Base-by-base conservation (phyloP, 2,797 vertebrate species). In the Peromyscus eremicus region DNA sequence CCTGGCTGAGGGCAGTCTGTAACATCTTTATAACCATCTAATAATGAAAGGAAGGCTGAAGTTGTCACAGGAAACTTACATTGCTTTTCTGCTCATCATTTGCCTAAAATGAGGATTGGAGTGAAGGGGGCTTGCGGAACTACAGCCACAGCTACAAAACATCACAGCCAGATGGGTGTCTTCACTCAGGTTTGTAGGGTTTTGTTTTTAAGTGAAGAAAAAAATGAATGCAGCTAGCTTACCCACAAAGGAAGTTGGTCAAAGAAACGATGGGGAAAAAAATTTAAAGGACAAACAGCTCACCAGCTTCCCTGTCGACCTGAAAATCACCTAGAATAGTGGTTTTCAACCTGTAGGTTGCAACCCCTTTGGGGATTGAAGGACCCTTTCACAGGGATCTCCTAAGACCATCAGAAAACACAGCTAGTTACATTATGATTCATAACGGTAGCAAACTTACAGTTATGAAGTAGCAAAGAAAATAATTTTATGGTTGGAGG, bases 251-350 rank as follows among this genome's bases (percentile, higher is more conserved):
- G 84, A 83, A 76, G 37, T 19, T 90, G 70, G 55, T 73, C 46
- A 87, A 75, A 49, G 14, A 83, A 81, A 82, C 32, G 29, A 17
- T 21, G 14, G 84, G 23, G 6, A 0, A 3, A 32, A 55, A 43
- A n/a, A n/a, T 71, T 17, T 4, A 3, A 46, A 79, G 83, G 62
- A 25, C 46, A 79, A 29, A 55, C 49, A 92, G 7, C 62, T 91
- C 37, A 60, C 21, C 37, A 85, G 7, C 68, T 87, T 91, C 40
- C 76, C 62, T 66, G 32, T 52, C 71, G 88, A 95, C 92, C 52
- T 83, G 68, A 94, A 92, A 97, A 93, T 96, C 90, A 96, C 86
- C 52, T 60, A 81, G 34, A 37, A 25, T 6, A 57, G 52, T n/a
- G 34, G 10, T 37, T 81, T n/a, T 81, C 46, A 34, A 37, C 34